Base-by-base conservation (phyloP, 2,113 vertebrate species). In the Gopherus evgoodei region DNA sequence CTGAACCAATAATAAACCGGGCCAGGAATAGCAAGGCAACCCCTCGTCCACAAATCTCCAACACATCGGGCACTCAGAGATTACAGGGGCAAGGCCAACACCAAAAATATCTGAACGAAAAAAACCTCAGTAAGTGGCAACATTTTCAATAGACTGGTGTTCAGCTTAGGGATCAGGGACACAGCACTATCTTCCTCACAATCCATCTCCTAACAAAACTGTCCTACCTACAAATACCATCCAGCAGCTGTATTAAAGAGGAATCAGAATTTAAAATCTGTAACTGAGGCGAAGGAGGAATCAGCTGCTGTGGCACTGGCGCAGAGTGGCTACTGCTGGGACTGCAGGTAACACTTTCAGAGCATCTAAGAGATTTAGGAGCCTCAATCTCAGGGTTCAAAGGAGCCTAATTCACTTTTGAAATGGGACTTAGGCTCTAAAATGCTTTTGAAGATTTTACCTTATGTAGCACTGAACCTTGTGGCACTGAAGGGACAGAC, bases 1-100 rank as follows among this genome's bases (percentile, higher is more conserved):
- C 19, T 94, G 53, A n/a, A 69, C 72, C 1, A 22, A 29, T 29
- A 90, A 81, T 38, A n/a, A 95, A 69, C 16, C 49, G 35, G 42
- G 72, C 1, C 1, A 86, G 65, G 62, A 49, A 86, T 38, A 56
- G 17, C 6, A 4, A 89, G 93, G 78, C 24, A 62, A 87, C 5
- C 7, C 22, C 49, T 89, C 81, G 86, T 25, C 11, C 44, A 82
- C 27, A 86, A 78, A 90, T 54, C 80, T 83, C n/a, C 87, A 94
- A 89, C 0, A 1, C 42, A 16, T 50, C 35, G 38, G 2, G 0
- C 10, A 24, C 19, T 89, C 3, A 1, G 83, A 89, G 89, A 49
- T 25, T 35, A 29, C 31, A 76, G 29, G 42, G n/a, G 56, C 42
- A 35, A 91, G 3, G 21, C 62, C 62, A 84, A 8, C 38, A 44